phyloP scores from a whole-genome alignment of 2,113 vertebrate species.

The Bambusicola thoracicus region DNA sequence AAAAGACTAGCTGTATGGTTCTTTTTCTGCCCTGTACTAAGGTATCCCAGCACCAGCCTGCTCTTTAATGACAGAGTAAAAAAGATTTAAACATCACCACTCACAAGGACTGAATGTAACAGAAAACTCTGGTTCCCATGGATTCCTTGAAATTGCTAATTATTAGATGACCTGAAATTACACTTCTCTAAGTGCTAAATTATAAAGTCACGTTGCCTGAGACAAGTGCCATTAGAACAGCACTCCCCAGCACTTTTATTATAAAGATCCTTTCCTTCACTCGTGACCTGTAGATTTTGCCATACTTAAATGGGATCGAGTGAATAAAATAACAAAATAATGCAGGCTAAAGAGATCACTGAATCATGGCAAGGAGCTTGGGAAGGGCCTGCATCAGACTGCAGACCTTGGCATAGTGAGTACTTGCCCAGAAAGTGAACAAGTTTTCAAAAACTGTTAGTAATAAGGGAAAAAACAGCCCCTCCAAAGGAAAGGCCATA shows the following conservation, averaged over 20 bases:
- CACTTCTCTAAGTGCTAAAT: slow-evolving; percentile 15
- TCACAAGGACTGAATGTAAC: slow-evolving; percentile 56
- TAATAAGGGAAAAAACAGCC: neutral
- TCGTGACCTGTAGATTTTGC: neutral
- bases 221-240: neutral
- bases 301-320: neutral
- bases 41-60: slow-evolving; percentile 44
- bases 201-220: slow-evolving; percentile 20
- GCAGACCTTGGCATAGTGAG: neutral
- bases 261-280: slow-evolving; percentile 19
- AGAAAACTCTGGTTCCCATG: slow-evolving; percentile 13
- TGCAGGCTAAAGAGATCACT: neutral
- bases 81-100: slow-evolving; percentile 70
- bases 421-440: neutral
- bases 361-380: neutral
- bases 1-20: slow-evolving; percentile 75
- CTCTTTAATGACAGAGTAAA: slow-evolving; percentile 79
- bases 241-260: slow-evolving; percentile 38
- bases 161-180: slow-evolving; percentile 61
- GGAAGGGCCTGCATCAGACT: neutral
- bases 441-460: neutral
- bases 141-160: slow-evolving; percentile 47
- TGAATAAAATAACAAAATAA: neutral
- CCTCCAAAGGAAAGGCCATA: fast-evolving
- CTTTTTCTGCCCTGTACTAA: slow-evolving; percentile 74